Evolutionary conservation across 1,140 invertebrate genomes (phyloP).

Genomic region (Drosophila seguyi): DNA sequence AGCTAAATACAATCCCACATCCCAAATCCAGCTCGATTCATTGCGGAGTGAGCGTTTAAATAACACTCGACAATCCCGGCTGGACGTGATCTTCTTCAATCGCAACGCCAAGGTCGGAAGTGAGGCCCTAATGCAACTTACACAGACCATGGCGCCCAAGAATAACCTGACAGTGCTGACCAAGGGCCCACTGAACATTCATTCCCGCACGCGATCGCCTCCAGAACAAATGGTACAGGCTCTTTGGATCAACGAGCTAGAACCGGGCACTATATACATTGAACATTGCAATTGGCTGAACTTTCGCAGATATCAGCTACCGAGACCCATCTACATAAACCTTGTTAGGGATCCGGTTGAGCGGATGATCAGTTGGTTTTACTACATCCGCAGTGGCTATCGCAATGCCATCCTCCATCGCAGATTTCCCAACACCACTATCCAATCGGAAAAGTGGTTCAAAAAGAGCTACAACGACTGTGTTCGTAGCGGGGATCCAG

Average conservation of each 20-base stretch:
- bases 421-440: constrained; percentile 92
- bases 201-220: constrained; percentile 8
- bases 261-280: constrained; percentile 64
- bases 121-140: constrained; percentile 94
- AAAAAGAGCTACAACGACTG: constrained; percentile 96
- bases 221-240: constrained; percentile 39
- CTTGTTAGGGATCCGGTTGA: constrained; percentile 95
- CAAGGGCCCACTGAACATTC: constrained; percentile 5
- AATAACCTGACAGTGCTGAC: constrained; percentile 53
- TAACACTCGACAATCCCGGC: constrained; percentile 89
- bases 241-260: constrained; percentile 42
- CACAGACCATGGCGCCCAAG: constrained; percentile 88
- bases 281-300: constrained; percentile 86
- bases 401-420: constrained; percentile 93
- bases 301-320: constrained; percentile 86
- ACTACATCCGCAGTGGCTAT: constrained; percentile 92
- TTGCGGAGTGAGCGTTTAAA: constrained; percentile 87
- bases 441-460: constrained; percentile 93
- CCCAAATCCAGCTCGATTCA: constrained; percentile 24
- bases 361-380: constrained; percentile 96
- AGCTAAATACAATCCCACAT: background rate
- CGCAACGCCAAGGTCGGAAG: constrained; percentile 94
- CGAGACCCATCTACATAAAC: constrained; percentile 94
- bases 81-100: constrained; percentile 90
- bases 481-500: constrained; percentile 92